Percentiles rank a stretch among this genome's conserved stretches.
Conservation (phyloP, 2,113 vertebrate species). For the Phalacrocorax aristotelis region DNA sequence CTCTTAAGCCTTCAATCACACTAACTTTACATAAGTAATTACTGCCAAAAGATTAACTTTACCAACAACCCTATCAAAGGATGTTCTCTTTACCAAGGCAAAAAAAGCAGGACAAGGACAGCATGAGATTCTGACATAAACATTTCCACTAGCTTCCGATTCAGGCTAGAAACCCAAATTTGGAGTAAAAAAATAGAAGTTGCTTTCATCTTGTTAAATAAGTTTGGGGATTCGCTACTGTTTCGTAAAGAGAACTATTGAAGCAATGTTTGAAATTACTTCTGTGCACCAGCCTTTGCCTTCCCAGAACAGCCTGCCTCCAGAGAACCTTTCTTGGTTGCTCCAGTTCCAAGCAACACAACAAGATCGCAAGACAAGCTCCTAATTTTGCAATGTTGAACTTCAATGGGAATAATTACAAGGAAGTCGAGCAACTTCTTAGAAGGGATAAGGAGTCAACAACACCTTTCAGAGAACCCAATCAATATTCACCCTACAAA, state of each 20-base stretch:
- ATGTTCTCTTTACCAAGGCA: not conserved
- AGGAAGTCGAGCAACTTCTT: not conserved
- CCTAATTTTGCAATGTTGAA: not conserved
- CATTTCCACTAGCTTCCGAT: not conserved
- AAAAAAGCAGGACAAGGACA: not conserved
- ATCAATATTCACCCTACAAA: not conserved
- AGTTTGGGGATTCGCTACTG: not conserved
- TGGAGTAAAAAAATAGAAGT: not conserved
- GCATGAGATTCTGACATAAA: not conserved
- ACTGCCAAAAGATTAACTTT: not conserved
- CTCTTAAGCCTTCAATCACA: not conserved
- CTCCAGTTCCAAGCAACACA: not conserved
- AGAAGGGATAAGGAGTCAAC: not conserved
- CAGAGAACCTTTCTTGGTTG: not conserved
- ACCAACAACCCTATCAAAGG: not conserved
- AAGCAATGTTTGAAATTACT: not conserved
- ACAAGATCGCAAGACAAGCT: not conserved
- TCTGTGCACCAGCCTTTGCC: not conserved
- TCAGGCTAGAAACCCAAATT: not conserved
- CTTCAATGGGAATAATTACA: not conserved
- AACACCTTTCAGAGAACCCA: not conserved
- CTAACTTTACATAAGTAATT: not conserved
- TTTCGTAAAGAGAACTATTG: not conserved
- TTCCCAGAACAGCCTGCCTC: not conserved
- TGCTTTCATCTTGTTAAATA: not conserved